phyloP scores from a whole-genome alignment of 30 jellyfish, hydroid and myxozoan genomes.

The Turritopsis dohrnii region DNA sequence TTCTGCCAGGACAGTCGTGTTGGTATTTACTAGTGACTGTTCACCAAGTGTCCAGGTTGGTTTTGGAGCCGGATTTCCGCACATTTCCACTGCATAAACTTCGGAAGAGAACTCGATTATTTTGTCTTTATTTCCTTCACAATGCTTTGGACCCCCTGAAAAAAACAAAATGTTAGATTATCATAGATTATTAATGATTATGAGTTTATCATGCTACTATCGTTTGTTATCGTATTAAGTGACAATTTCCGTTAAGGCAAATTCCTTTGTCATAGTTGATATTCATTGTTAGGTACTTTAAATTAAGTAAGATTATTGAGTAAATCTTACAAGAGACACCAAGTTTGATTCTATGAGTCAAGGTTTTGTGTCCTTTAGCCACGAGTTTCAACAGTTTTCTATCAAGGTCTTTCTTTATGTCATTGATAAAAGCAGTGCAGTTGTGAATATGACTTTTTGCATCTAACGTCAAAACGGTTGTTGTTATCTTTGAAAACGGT shows the following conservation, averaged over 20 bases:
- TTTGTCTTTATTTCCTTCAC: neutral
- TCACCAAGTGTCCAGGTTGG: neutral
- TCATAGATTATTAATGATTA: neutral
- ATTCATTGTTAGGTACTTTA: no score
- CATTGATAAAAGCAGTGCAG: neutral
- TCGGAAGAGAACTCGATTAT: neutral
- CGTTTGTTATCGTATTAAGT: no score
- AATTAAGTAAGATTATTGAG: no score
- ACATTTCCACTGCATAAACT: neutral
- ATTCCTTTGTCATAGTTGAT: no score
- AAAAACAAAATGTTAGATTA: no score
- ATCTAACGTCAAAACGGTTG: neutral
- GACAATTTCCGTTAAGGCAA: no score
- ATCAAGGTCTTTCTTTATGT: neutral
- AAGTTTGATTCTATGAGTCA: neutral
- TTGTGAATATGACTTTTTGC: neutral
- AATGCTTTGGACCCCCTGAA: neutral
- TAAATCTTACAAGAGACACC: neutral
- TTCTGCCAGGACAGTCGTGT: neutral
- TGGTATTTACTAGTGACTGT: neutral
- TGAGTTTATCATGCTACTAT: no score
- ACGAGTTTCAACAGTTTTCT: neutral
- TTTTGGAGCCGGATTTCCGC: neutral
- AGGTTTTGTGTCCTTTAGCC: neutral
- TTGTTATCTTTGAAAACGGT: neutral